Base-by-base conservation (phyloP, 2,797 vertebrate genomes). In the Centroberyx gerrardi region DNA sequence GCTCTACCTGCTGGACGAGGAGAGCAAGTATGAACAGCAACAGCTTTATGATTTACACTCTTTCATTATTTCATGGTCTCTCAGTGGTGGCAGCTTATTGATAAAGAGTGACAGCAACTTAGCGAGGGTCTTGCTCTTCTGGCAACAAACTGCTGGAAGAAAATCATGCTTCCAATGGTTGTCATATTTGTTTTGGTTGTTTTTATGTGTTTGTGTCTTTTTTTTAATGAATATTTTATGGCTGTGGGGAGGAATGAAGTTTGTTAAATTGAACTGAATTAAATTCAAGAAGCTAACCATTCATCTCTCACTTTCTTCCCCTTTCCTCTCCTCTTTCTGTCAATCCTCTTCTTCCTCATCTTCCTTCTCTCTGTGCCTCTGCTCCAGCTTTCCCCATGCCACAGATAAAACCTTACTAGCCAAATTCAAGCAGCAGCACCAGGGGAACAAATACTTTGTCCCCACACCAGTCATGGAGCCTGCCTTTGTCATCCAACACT, bases 381-480 rank as follows among this genome's bases (percentile, higher is more conserved):
- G 4, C 64, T 70, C 0, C 89, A 99, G 98, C 89, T 99, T 99
- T 72, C 98, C 98, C 10, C 98, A 96, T 0, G 98, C 98, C 86
- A 99, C 98, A 5, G 97, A 97, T 86, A 95, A 96, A 83, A 99
- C 98, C 0, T 93, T 99, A 44, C 94, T 99, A 71, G 98, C 97
- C 67, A 99, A 99, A 89, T 99, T 99, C 90, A 99, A 99, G 80
- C 98, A 99, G 93, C 98, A 99, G 86, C 98, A 99, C 0, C 97
- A 98, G 56, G 96, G 96, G 29, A 99, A 97, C 87, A 96, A 95
- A 67, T 99, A 97, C 87, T 99, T 99, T 93, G 95, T 99, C 0
- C 94, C 96, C 79, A 99, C 98, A 1, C 95, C 98, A 0, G 97
- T 99, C 78, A 95, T 97, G 97, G 97, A 99, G 79, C 98, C 98